Percentiles rank a stretch among this genome's conserved stretches.
Evolutionary conservation across 1,140 invertebrate species (phyloP).

Genomic region (Galleria mellonella): DNA sequence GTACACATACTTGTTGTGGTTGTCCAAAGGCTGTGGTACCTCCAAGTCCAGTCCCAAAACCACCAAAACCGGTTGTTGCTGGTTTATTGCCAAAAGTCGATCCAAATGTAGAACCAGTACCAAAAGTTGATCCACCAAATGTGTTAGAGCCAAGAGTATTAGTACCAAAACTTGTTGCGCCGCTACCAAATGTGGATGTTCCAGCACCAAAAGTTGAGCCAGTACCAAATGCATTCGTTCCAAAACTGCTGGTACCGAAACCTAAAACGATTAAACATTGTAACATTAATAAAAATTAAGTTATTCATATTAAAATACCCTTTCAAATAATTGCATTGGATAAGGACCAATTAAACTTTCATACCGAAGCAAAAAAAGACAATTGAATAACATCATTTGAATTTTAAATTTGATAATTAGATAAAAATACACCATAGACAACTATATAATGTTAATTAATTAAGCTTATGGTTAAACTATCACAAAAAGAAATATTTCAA

Average conservation of each 20-base stretch:
- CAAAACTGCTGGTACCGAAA: conserved; percentile 45
- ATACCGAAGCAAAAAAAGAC: no score
- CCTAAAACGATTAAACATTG: conserved; percentile 5
- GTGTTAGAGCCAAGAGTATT: conserved; percentile 6
- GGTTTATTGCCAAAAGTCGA: conserved; percentile 9
- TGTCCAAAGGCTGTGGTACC: conserved; percentile 43
- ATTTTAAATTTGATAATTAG: no score
- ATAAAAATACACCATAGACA: no score
- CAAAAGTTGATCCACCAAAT: conserved; percentile 37
- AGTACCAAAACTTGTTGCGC: conserved; percentile 17
- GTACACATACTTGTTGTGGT: conserved; percentile 30
- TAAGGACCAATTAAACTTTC: no score
- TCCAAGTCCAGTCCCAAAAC: conserved; percentile 31
- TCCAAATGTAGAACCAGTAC: conserved; percentile 5
- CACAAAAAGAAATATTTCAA: no score
- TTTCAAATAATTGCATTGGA: no score
- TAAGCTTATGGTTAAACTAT: no score
- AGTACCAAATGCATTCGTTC: conserved; percentile 26
- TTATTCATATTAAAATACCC: no score
- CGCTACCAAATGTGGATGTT: conserved; percentile 43
- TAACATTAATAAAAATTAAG: neutral
- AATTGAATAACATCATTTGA: no score
- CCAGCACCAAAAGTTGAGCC: conserved; percentile 36
- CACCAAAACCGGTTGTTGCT: conserved; percentile 18
- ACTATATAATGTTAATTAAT: no score